These are phyloP conservation scores for Perccottus glenii DNA, from an alignment of 2,113 vertebrate species.

Conservation along the genomic window DNA sequence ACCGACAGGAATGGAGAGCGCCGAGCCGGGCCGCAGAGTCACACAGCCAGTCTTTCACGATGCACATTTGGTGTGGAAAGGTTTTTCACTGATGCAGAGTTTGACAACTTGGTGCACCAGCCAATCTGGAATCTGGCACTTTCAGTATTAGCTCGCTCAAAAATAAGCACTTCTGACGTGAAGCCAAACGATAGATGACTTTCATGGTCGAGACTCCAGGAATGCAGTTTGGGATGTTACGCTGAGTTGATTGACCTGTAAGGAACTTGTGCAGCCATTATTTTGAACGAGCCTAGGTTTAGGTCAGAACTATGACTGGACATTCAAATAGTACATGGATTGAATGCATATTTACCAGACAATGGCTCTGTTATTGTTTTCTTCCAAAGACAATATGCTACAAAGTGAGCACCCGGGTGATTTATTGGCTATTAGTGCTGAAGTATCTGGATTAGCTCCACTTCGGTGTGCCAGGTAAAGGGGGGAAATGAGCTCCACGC, in stretches of 20 bases:
- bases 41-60: constrained; percentile 62
- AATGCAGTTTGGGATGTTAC: neutral
- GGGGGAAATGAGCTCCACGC: constrained; percentile 59
- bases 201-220: neutral
- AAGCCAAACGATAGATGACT: constrained; percentile 5
- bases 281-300: too few relatives aligned
- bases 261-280: too few relatives aligned
- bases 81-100: constrained; percentile 35
- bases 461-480: constrained; percentile 56
- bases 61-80: constrained; percentile 29
- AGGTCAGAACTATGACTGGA: too few relatives aligned
- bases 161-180: constrained; percentile 3
- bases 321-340: too few relatives aligned
- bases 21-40: constrained; percentile 13
- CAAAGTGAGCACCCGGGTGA: constrained; percentile 44
- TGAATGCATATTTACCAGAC: constrained; percentile 12
- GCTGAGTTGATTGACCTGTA: too few relatives aligned
- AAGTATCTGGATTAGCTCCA: constrained; percentile 66
- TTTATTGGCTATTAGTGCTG: constrained; percentile 66
- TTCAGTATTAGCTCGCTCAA: neutral
- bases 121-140: constrained; percentile 35
- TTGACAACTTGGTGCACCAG: constrained; percentile 40
- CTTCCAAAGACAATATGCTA: constrained; percentile 53
- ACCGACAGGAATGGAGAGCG: constrained; percentile 22
- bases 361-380: constrained; percentile 36